These are phyloP conservation scores for Micromussa lordhowensis DNA, from an alignment of 92 coral and sea anemone genomes.

Conservation along the genomic window DNA sequence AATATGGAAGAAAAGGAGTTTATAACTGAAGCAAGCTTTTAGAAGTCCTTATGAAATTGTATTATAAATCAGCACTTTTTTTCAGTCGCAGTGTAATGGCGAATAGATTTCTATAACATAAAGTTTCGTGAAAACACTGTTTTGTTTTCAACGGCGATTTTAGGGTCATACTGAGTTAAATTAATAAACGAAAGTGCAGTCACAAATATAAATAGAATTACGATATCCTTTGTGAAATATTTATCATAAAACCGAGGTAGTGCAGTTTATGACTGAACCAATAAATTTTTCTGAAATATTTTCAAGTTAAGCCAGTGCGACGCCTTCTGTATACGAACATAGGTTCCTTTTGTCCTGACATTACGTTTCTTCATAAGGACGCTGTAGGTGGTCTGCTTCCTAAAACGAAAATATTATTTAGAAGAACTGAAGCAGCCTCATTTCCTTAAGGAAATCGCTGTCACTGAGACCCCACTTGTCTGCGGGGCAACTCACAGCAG, in stretches of 20 bases:
- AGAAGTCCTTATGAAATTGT: background rate
- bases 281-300: background rate
- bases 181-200: background rate
- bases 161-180: background rate
- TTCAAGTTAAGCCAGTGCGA: background rate
- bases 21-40: background rate
- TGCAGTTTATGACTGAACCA: background rate
- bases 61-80: background rate
- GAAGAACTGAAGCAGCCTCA: conserved; percentile 6
- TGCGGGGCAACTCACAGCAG: background rate
- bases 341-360: background rate
- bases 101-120: background rate
- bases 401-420: background rate
- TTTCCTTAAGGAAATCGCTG: background rate
- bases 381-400: background rate
- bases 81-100: background rate
- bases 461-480: background rate
- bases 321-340: background rate
- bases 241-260: background rate
- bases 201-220: background rate
- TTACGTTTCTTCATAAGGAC: background rate
- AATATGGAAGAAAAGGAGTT: background rate
- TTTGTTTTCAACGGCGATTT: background rate
- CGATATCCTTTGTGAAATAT: background rate
- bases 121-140: background rate